These are phyloP conservation scores for Eupithecia inturbata DNA, from an alignment of 2,888 invertebrate species.

Conservation along the genomic window DNA sequence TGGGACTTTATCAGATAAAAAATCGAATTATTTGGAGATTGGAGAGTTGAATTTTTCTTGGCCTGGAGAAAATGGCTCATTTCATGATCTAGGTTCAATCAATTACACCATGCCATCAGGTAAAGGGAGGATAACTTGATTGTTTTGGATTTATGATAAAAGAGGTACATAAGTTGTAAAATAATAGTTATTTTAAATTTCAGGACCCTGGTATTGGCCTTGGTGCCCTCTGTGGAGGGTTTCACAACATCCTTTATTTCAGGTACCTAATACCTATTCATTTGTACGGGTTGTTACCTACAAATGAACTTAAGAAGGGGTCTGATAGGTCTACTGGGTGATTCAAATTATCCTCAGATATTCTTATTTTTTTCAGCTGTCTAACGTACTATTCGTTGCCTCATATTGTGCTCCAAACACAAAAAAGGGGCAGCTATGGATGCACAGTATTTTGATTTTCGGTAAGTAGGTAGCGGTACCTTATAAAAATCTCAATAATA, in stretches of 20 bases:
- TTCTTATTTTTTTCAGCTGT: constrained; percentile 83
- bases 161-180: too few species aligned
- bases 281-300: neutral
- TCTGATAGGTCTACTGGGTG: neutral
- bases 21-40: constrained; percentile 73
- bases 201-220: constrained; percentile 86
- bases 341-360: neutral
- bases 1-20: constrained; percentile 62
- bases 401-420: constrained; percentile 91
- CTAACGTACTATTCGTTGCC: constrained; percentile 91
- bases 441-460: constrained; percentile 91
- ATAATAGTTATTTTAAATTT: neutral
- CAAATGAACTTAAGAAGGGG: neutral
- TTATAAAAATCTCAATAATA: neutral
- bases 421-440: constrained; percentile 90
- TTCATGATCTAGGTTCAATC: constrained; percentile 72
- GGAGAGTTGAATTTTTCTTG: constrained; percentile 79
- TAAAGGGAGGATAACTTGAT: constrained; percentile 39
- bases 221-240: constrained; percentile 90
- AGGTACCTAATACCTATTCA: constrained; percentile 56
- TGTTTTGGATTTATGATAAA: neutral
- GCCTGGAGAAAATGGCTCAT: constrained; percentile 80
- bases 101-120: constrained; percentile 81
- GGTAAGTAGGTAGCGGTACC: constrained; percentile 79
- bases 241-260: constrained; percentile 87